phyloP scores from a whole-genome alignment of 2,888 invertebrate species.

The Pachliopta kotzebuea region DNA sequence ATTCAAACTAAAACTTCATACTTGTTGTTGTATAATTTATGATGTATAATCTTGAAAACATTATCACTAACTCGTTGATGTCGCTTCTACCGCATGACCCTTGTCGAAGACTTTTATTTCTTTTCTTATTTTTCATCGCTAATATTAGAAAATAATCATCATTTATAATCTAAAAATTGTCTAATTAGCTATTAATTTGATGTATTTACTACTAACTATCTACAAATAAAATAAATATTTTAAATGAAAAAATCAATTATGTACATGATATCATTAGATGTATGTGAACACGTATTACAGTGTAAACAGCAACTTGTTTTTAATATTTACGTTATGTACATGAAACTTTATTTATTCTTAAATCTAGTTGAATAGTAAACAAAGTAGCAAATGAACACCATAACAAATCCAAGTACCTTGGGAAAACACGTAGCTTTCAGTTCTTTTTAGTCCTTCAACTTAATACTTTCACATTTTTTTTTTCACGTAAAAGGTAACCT shows the following conservation, averaged over 20 bases:
- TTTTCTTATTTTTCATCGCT: not conserved
- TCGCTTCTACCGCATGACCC: conserved; percentile 2
- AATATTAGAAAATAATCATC: not conserved
- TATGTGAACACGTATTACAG: not conserved
- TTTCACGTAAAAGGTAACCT: conserved; percentile 27
- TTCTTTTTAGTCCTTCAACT: conserved; percentile 15
- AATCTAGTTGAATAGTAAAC: not conserved
- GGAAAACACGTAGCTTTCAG: not conserved
- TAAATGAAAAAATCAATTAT: not conserved
- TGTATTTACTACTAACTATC: too few relatives aligned
- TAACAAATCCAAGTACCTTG: not conserved
- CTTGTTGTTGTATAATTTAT: too few relatives aligned
- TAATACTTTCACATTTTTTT: conserved; percentile 27
- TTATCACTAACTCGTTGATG: conserved; percentile 11
- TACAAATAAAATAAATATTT: not conserved
- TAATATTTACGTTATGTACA: not conserved
- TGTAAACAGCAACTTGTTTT: not conserved
- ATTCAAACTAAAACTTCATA: too few relatives aligned
- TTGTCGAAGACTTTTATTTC: not conserved
- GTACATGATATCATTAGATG: not conserved
- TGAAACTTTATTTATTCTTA: not conserved
- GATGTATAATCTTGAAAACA: not conserved
- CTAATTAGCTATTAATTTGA: too few relatives aligned
- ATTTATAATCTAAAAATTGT: too few relatives aligned
- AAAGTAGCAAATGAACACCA: not conserved